Percentiles rank a stretch among this genome's conserved stretches.
phyloP scores from a whole-genome alignment of 2,888 invertebrate species.

The Arenicola marina region DNA sequence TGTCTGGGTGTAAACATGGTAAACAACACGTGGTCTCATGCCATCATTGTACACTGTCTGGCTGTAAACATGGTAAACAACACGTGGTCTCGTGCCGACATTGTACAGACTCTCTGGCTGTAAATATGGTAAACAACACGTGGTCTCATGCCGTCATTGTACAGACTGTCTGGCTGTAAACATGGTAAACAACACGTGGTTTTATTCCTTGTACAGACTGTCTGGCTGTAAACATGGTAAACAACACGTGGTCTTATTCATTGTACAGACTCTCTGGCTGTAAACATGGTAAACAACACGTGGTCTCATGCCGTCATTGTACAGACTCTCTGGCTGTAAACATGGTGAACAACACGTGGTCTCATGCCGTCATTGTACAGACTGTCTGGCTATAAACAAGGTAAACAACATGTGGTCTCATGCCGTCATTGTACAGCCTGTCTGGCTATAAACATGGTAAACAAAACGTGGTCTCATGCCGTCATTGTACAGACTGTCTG shows the following conservation, averaged over 20 bases:
- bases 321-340: constrained; percentile 83
- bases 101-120: constrained; percentile 91
- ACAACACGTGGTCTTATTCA: no score
- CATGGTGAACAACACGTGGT: no score
- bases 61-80: constrained; percentile 70
- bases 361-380: constrained; percentile 90
- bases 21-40: no score
- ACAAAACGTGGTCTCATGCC: constrained; percentile 94
- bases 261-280: constrained; percentile 91
- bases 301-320: constrained; percentile 91
- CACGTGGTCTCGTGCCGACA: constrained; percentile 90
- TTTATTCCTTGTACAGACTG: constrained; percentile 89
- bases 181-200: no score
- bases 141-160: constrained; percentile 91
- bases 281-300: no score
- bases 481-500: constrained; percentile 88
- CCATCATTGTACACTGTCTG: constrained; percentile 93
- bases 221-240: constrained; percentile 75
- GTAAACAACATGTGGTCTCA: no score
- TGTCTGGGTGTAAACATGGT: constrained; percentile 77
- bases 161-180: constrained; percentile 83
- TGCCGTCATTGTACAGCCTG: constrained; percentile 89
- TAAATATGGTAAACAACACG: no score
- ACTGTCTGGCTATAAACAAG: constrained; percentile 78
- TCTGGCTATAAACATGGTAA: constrained; percentile 75